Conservation (phyloP, 53 echinoderm and acorn worm species). For the Paelopatides confundens region DNA sequence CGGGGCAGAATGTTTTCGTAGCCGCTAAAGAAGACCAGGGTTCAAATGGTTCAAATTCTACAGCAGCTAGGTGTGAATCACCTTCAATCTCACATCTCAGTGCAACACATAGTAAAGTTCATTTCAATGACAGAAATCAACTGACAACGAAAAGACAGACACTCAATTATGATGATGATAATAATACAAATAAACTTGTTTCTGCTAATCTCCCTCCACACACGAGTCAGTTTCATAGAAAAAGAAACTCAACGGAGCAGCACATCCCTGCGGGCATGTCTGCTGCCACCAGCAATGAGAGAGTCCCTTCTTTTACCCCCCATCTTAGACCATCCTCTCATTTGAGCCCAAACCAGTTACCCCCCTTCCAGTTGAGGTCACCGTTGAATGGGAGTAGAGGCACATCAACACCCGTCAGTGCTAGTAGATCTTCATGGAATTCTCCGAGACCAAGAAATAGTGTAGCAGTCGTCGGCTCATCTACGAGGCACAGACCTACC, state of each 20-base stretch:
- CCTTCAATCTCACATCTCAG: too few relatives aligned
- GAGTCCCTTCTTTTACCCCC: too few relatives aligned
- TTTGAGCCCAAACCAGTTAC: neutral
- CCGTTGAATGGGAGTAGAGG: neutral
- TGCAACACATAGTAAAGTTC: too few relatives aligned
- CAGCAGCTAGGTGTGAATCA: too few relatives aligned
- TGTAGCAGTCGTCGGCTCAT: neutral
- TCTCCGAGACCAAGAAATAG: neutral
- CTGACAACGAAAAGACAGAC: too few relatives aligned
- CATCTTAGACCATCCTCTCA: neutral
- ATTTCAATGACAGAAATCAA: too few relatives aligned
- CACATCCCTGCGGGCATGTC: too few relatives aligned
- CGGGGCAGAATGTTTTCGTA: too few relatives aligned
- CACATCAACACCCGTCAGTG: neutral
- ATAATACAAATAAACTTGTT: neutral
- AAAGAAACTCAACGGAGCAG: neutral
- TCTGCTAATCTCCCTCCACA: neutral
- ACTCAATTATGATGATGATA: too few relatives aligned
- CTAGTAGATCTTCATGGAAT: neutral
- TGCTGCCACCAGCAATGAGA: neutral
- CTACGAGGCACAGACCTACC: neutral
- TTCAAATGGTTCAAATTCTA: too few relatives aligned
- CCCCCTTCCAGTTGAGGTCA: neutral
- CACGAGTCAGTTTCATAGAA: neutral
- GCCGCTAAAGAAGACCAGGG: too few relatives aligned